Evolutionary conservation across 2,797 vertebrate species (phyloP).

Genomic region (Trachurus trachurus): DNA sequence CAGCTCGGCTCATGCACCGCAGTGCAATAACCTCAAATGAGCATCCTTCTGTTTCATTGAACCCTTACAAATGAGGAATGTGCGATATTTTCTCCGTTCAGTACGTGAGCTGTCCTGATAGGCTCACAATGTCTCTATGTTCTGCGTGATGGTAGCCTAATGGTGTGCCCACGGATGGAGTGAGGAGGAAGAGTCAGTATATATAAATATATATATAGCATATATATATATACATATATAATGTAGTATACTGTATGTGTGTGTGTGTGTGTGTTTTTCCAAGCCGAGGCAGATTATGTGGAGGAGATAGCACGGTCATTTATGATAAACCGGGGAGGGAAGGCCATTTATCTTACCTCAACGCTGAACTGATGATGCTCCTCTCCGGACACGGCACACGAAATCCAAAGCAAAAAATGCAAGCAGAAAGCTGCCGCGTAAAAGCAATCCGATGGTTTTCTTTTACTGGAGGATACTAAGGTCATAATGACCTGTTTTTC

Average conservation of each 20-base stretch:
- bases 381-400: conserved; percentile 91
- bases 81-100: conserved; percentile 29
- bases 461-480: conserved; percentile 89
- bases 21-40: conserved; percentile 68
- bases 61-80: conserved; percentile 51
- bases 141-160: conserved; percentile 50
- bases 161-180: conserved; percentile 38
- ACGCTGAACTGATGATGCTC: conserved; percentile 95
- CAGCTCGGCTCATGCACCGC: conserved; percentile 60
- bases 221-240: background rate
- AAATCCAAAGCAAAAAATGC: conserved; percentile 93
- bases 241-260: no score
- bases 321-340: conserved; percentile 51
- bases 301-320: conserved; percentile 67
- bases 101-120: conserved; percentile 38
- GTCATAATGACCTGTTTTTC: conserved; percentile 92
- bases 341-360: conserved; percentile 93
- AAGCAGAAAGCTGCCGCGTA: conserved; percentile 91
- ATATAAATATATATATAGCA: background rate
- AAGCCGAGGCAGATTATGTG: conserved; percentile 58
- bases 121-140: conserved; percentile 48
- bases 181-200: conserved; percentile 15
- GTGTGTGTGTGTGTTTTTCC: conserved; percentile 22
- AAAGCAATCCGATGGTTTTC: conserved; percentile 91
- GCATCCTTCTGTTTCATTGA: conserved; percentile 63